Base-by-base conservation (phyloP, 2,888 invertebrate genomes). In the Ceratothoa steindachneri region DNA sequence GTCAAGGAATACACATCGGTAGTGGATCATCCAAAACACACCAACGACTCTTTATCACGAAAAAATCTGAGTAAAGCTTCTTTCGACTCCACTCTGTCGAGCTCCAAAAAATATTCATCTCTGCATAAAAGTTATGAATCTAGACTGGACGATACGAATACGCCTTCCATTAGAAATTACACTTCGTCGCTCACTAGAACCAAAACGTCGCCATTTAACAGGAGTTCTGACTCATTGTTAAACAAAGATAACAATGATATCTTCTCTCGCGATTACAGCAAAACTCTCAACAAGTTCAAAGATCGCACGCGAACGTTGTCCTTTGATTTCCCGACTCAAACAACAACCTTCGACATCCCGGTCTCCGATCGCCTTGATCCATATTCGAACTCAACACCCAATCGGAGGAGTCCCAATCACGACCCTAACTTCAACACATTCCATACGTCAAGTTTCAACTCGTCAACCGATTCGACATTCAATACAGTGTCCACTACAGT, bases 401-500 rank as follows among this genome's bases (percentile, higher is more conserved):
- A 73, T 31, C 24, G 31, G 12, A 41, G 68, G 27, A 68, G 52
- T 51, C 29, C 29, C 24, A 31, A 64, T 55, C 53, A 55, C 15
- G 74, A 74, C 24, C 52, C 77, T 7, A 69, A 22, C 52, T 51
- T 28, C 51, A 69, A 73, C 19, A 41, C 41, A 15, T 9, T 15
- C 15, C 41, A 41, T 15, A 41, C 5, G 5, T 66, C 66, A 22
- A 74, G 74, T 31, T 72, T 72, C 29, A 77, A 77, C 64, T 74
- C 77, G n/a, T 71, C 30, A 41, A 67, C 67, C 19, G 60, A 72
- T 65, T 73, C 76, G 5, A 64, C 71, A 9, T 71, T 77, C 41
- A 77, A 77, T 52, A 68, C 78, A 1, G 69, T 74, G 24, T 52
- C 78, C 27, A 74, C 79, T 2, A 79, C 79, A 22, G 74, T 79